A percentile compares a stretch with the other conserved stretches of the same genome.
Evolutionary conservation across 2,113 vertebrate species (phyloP).

Genomic region (Bos javanicus): DNA sequence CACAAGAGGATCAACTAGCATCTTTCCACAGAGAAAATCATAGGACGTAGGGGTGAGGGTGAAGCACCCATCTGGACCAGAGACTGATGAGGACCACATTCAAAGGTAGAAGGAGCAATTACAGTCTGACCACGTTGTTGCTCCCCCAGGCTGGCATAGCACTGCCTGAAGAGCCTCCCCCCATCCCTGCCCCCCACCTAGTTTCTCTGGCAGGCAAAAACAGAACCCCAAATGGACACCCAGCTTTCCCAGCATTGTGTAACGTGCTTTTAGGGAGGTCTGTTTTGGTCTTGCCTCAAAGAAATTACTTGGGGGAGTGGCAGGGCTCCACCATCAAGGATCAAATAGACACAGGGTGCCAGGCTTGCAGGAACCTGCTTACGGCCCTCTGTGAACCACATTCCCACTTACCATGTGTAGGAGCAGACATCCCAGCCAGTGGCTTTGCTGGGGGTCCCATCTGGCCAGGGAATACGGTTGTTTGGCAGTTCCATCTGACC

Average conservation of each 20-base stretch:
- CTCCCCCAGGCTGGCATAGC: not conserved
- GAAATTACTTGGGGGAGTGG: not conserved
- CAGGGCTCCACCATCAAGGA: no score
- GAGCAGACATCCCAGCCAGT: not conserved
- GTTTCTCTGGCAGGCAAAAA: not conserved
- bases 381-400: rapidly evolving
- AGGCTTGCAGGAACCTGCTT: not conserved
- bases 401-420: no score
- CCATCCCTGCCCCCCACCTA: not conserved
- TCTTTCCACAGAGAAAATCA: not conserved
- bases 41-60: not conserved
- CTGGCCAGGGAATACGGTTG: rapidly evolving
- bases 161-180: not conserved
- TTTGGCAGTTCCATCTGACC: not conserved
- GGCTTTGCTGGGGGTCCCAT: not conserved
- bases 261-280: not conserved
- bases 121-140: not conserved
- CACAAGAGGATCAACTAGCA: not conserved
- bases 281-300: no score
- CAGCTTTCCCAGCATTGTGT: no score
- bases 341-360: not conserved
- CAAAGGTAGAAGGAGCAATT: not conserved
- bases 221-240: not conserved
- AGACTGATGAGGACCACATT: not conserved
- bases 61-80: not conserved